Conservation (phyloP, 2,113 vertebrate genomes). For the Esox niger region DNA sequence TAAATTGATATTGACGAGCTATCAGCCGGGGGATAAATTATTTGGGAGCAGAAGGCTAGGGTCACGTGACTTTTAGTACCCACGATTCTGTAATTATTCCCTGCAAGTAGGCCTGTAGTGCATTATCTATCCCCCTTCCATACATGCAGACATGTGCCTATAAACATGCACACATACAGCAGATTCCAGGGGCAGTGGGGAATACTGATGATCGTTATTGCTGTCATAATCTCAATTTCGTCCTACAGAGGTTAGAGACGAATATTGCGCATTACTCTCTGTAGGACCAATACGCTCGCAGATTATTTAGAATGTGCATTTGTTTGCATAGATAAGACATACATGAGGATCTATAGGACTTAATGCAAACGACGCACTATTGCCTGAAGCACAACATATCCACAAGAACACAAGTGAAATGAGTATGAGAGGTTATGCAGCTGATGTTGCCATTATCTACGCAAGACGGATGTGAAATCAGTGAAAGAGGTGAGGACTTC, state of each 20-base stretch:
- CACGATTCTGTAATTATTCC: slow-evolving; percentile 73
- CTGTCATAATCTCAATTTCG: slow-evolving; percentile 56
- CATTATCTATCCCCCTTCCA: slow-evolving; percentile 27
- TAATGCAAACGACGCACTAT: slow-evolving; percentile 50
- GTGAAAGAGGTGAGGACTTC: slow-evolving; percentile 27
- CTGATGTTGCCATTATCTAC: slow-evolving; percentile 34
- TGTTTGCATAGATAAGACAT: background rate
- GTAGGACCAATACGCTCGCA: background rate
- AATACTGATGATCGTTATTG: slow-evolving; percentile 60
- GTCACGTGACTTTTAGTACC: slow-evolving; percentile 72
- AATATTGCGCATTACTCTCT: slow-evolving; percentile 41
- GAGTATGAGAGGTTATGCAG: slow-evolving; percentile 21
- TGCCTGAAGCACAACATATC: slow-evolving; percentile 28
- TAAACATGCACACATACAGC: slow-evolving; percentile 57
- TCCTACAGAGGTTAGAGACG: slow-evolving; percentile 37
- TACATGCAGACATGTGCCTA: slow-evolving; percentile 34
- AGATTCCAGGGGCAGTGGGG: slow-evolving; percentile 48
- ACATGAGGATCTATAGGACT: slow-evolving; percentile 9
- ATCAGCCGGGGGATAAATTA: slow-evolving; percentile 77
- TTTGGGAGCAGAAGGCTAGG: slow-evolving; percentile 66
- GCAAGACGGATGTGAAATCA: slow-evolving; percentile 46
- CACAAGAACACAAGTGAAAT: slow-evolving; percentile 32
- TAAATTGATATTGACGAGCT: slow-evolving; percentile 81
- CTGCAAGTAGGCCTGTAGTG: slow-evolving; percentile 56
- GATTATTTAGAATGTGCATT: background rate